A percentile compares a stretch with the other conserved stretches of the same genome.
Conservation (phyloP, 2,888 invertebrate genomes). For the Meiosimyza platycephala region DNA sequence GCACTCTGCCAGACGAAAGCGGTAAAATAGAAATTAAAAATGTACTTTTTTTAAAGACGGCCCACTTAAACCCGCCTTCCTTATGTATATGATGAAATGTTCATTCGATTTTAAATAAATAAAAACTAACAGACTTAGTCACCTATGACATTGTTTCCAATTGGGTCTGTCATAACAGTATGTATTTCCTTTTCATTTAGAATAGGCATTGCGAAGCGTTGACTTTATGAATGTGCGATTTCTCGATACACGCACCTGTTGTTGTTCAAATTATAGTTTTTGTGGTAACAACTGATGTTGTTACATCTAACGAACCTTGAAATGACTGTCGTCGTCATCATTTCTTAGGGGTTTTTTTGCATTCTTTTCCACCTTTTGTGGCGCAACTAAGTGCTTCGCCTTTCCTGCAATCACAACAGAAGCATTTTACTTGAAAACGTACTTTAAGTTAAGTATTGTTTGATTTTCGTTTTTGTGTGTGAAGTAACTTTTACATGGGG, state of each 20-base stretch:
- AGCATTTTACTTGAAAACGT: slow-evolving; percentile 3
- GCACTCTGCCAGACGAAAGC: too few species aligned
- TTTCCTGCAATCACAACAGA: slow-evolving; percentile 4
- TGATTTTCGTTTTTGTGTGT: too few species aligned
- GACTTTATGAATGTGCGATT: slow-evolving; percentile 4
- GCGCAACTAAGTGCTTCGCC: slow-evolving; percentile 26
- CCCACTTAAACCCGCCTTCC: too few species aligned
- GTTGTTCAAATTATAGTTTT: slow-evolving; percentile 3
- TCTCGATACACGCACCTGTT: slow-evolving; percentile 20
- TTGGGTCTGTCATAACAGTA: not conserved
- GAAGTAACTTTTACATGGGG: too few species aligned
- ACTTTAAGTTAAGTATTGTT: not conserved
- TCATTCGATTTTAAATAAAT: too few species aligned
- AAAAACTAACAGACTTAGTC: too few species aligned
- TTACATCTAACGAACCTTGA: slow-evolving; percentile 65
- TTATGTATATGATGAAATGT: too few species aligned
- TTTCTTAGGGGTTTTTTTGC: slow-evolving; percentile 14
- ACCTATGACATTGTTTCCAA: too few species aligned
- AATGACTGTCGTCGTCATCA: slow-evolving; percentile 65
- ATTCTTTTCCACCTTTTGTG: slow-evolving; percentile 12
- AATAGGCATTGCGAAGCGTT: slow-evolving; percentile 8
- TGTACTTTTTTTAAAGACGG: too few species aligned
- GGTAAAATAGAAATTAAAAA: too few species aligned
- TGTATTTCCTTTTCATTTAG: slow-evolving; percentile 14
- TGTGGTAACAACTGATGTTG: not conserved